Conservation (phyloP, 2,113 vertebrate genomes). For the Microtus ochrogaster region DNA sequence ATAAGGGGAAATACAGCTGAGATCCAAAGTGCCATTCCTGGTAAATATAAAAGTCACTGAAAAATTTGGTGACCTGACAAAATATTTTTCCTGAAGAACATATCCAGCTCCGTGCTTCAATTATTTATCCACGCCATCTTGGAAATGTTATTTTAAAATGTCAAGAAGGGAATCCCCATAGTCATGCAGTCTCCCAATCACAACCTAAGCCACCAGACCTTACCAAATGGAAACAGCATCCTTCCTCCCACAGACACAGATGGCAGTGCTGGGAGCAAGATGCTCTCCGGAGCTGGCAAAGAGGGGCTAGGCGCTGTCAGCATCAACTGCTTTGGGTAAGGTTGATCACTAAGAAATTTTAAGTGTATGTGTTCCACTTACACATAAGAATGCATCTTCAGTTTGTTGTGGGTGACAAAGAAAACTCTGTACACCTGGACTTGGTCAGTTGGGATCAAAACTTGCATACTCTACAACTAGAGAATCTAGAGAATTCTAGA, state of each 20-base stretch:
- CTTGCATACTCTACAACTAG: background rate
- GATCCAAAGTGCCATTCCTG: background rate
- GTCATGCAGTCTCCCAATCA: background rate
- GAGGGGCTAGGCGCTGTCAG: rapidly evolving
- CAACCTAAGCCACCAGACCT: background rate
- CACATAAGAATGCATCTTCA: background rate
- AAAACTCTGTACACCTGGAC: too few relatives aligned
- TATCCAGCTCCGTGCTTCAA: background rate
- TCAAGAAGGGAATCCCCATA: background rate
- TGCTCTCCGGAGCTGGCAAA: background rate
- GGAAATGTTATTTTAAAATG: conserved; percentile 15
- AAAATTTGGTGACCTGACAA: background rate
- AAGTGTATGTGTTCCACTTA: background rate
- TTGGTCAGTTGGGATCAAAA: background rate
- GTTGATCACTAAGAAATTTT: background rate
- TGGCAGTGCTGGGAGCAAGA: background rate
- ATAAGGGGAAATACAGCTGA: background rate
- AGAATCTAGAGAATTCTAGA: background rate
- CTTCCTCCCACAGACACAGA: background rate
- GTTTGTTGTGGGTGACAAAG: background rate
- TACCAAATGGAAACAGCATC: background rate
- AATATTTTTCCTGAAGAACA: background rate
- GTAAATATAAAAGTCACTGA: background rate
- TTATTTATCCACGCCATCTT: background rate
- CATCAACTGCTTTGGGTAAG: background rate